phyloP scores from a whole-genome alignment of 2,113 vertebrate species.

The Cynopterus brachyotis region DNA sequence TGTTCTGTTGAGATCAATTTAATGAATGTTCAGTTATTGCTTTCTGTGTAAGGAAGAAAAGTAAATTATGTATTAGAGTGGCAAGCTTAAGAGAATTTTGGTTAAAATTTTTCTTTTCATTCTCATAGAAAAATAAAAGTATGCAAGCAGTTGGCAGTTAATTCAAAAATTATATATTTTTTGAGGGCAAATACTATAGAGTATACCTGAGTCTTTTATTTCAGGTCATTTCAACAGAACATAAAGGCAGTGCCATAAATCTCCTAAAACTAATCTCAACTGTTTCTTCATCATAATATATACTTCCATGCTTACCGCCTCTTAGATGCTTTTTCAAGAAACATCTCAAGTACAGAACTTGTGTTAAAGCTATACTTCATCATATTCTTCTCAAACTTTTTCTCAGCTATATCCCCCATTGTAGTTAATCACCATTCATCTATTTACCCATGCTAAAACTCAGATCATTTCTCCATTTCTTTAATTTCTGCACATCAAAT shows the following conservation, averaged over 20 bases:
- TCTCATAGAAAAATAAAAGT: neutral
- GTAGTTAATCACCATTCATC: neutral
- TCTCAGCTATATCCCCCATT: neutral
- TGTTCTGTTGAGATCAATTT: neutral
- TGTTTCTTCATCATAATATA: neutral
- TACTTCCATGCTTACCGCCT: fast-evolving
- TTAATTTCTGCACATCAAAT: neutral
- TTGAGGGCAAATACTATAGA: neutral
- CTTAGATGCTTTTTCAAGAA: neutral
- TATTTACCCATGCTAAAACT: neutral
- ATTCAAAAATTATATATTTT: neutral
- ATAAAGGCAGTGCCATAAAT: neutral
- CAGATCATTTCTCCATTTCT: neutral
- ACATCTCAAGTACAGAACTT: neutral
- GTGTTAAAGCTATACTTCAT: neutral
- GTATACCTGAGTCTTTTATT: neutral
- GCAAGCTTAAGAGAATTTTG: neutral
- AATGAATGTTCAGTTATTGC: neutral
- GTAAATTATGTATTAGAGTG: neutral
- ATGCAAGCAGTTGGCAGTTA: neutral
- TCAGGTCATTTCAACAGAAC: neutral
- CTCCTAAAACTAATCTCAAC: neutral
- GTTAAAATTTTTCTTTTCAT: neutral
- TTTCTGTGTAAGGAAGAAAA: neutral
- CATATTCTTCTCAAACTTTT: neutral